Evolutionary conservation across 2,888 invertebrate species (phyloP), one percentile per base, ranked within the genome.

Genomic region (Vesta saturnalis): DNA sequence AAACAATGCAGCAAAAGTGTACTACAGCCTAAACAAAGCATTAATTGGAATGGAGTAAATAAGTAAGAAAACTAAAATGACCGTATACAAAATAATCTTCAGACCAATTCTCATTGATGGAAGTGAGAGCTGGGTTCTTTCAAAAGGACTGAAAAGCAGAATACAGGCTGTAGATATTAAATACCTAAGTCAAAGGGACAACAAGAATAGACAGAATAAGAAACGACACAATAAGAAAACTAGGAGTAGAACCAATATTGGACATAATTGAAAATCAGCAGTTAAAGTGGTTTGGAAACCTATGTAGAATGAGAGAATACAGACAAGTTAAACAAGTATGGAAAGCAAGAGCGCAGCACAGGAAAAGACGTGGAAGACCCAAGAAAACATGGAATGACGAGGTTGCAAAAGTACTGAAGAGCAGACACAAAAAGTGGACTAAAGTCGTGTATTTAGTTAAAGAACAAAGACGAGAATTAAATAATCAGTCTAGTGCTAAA

Each of bases 141-240:
- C 56, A 8, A 67, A 59, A 23, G 59, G 35, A 56, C 30, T 47
- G 22, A 64, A 70, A 56, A 72, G 70, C 22, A 72, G 59, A 70
- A 16, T 72, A 14, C 66, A 72, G 55, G 67, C 72, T 16, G 15
- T 59, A 3, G 64, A 72, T 55, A 72, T 70, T 61, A 61, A 70
- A 64, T 72, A 63, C 23, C 46, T 72, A 16, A 64, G 52, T 70
- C 6, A 57, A 49, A 39, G 46, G 58, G 18, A 46, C 56, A 39
- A 72, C 69, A 49, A 64, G 23, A 14, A 60, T 12, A 46, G 64
- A 70, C 21, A 63, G 46, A 58, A 62, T 67, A 30, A 61, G 67
- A 18, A 67, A 58, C 21, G 23, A 5, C 46, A 21, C 61, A 22
- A 65, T 70, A 5, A 67, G 64, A 60, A 60, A 70, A 49, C 23